phyloP scores from a whole-genome alignment of 2,113 vertebrate genomes.

The Psephotus haematonotus region DNA sequence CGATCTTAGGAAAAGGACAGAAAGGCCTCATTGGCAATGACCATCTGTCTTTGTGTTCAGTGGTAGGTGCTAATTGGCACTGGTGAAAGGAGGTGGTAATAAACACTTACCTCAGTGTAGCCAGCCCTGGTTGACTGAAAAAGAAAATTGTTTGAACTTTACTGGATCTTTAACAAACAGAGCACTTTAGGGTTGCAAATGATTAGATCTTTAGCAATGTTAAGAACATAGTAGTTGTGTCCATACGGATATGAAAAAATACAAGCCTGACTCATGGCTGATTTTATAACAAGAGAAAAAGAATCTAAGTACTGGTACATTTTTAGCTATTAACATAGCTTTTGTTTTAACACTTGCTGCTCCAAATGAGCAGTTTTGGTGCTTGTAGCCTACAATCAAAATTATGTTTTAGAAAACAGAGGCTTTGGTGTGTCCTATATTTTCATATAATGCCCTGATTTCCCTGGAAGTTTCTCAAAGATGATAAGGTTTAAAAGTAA shows the following conservation, averaged over 20 bases:
- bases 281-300: constrained; percentile 13
- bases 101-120: constrained; percentile 46
- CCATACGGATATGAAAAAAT: background rate
- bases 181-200: constrained; percentile 17
- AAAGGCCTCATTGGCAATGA: constrained; percentile 8
- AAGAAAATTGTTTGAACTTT: constrained; percentile 64
- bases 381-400: background rate
- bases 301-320: background rate
- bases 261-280: background rate
- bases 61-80: constrained; percentile 68
- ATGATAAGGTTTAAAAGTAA: background rate
- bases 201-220: background rate
- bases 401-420: background rate
- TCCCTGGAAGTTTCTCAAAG: constrained; percentile 23
- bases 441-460: background rate
- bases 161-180: constrained; percentile 32
- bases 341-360: background rate
- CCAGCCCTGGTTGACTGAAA: constrained; percentile 3
- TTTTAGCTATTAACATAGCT: background rate
- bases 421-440: background rate
- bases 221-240: background rate
- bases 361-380: background rate
- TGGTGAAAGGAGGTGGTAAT: constrained; percentile 46
- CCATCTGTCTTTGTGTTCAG: constrained; percentile 51
- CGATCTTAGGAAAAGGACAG: constrained; percentile 37